These are phyloP conservation scores for Saccopteryx bilineata DNA, from an alignment of 2,113 vertebrate genomes.

Conservation along the genomic window DNA sequence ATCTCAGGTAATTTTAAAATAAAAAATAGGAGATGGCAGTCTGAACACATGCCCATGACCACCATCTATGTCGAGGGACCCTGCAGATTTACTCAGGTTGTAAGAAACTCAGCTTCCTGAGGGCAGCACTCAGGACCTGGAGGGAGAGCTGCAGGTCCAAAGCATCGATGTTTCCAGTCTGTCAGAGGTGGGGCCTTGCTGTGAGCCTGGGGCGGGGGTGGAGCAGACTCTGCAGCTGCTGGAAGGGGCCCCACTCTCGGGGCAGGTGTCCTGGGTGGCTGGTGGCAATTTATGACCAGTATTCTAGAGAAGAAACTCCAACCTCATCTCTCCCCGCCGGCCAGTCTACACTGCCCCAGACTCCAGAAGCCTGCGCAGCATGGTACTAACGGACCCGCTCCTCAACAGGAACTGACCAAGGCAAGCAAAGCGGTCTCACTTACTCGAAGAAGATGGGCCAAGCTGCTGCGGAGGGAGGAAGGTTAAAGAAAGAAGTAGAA, in stretches of 20 bases:
- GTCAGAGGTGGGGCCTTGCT: rapidly evolving
- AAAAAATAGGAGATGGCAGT: neutral
- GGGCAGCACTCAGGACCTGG: neutral
- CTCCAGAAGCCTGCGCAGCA: neutral
- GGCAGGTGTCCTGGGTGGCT: neutral
- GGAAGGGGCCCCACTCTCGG: neutral
- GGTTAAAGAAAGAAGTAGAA: neutral
- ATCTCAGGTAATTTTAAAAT: conserved; percentile 53
- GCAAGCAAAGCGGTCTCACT: neutral
- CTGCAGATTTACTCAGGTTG: neutral
- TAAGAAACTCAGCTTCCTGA: neutral
- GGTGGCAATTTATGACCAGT: neutral
- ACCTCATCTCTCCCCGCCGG: rapidly evolving
- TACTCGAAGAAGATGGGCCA: neutral
- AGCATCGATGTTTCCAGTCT: rapidly evolving
- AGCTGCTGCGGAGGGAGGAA: neutral
- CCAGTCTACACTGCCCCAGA: neutral
- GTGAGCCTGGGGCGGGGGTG: too few species aligned
- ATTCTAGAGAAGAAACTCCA: neutral
- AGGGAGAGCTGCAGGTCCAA: neutral
- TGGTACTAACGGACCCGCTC: neutral
- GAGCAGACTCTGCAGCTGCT: neutral
- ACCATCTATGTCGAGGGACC: neutral
- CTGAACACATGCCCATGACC: neutral
- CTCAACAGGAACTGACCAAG: neutral